Conservation (phyloP, 2,797 vertebrate genomes). For the Forpus xanthops region DNA sequence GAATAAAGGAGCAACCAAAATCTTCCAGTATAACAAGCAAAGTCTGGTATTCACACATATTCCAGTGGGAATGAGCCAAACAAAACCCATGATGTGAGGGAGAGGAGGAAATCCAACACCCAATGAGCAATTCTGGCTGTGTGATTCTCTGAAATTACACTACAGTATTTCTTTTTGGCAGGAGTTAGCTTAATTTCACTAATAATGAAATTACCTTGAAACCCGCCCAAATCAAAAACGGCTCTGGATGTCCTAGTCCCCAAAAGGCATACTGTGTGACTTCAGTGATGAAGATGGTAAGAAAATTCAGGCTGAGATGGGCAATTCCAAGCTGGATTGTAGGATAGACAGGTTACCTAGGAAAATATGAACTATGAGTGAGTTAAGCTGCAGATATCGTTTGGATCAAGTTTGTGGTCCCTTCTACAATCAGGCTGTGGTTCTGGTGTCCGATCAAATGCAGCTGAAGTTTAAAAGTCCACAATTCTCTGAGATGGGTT, state of each 20-base stretch:
- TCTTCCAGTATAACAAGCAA: neutral
- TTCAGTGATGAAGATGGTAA: neutral
- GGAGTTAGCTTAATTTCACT: neutral
- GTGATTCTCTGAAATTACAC: neutral
- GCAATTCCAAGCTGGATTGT: neutral
- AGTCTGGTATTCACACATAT: neutral
- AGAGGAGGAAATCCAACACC: neutral
- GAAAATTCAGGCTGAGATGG: neutral
- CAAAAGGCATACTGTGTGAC: neutral
- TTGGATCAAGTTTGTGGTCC: neutral
- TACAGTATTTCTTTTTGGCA: neutral
- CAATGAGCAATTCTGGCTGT: neutral
- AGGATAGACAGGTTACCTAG: neutral
- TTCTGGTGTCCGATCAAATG: neutral
- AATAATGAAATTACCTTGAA: neutral
- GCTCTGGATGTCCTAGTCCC: neutral
- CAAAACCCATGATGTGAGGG: neutral
- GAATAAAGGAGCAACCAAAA: neutral
- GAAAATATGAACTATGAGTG: neutral
- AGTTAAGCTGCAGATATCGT: neutral
- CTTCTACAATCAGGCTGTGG: neutral
- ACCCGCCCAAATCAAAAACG: neutral
- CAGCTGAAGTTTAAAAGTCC: neutral
- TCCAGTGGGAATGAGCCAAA: neutral
- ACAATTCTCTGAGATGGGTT: neutral